phyloP scores from a whole-genome alignment of 2,797 vertebrate species.

The Brachyrhaphis roseni region DNA sequence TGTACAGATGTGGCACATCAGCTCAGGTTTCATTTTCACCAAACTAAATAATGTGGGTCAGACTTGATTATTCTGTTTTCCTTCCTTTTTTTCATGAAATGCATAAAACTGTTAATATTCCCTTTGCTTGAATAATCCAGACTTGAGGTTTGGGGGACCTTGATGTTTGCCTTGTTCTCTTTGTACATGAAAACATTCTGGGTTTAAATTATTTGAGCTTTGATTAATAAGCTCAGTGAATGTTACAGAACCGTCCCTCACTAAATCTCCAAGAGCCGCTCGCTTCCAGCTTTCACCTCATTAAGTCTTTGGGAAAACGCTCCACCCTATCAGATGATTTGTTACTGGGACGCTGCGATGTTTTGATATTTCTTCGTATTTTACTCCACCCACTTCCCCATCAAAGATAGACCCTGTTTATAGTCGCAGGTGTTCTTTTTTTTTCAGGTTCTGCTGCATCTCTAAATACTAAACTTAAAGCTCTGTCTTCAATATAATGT shows the following conservation, averaged over 20 bases:
- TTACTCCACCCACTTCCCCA: constrained; percentile 18
- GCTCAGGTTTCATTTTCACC: constrained; percentile 37
- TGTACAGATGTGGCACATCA: constrained; percentile 14
- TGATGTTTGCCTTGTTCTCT: constrained; percentile 58
- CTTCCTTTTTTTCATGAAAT: constrained; percentile 15
- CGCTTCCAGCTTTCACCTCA: constrained; percentile 43
- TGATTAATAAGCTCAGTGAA: constrained; percentile 65
- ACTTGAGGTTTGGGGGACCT: constrained; percentile 49
- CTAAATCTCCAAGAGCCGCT: constrained; percentile 34
- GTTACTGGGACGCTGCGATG: constrained; percentile 39
- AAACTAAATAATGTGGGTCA: constrained; percentile 25
- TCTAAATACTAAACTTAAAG: constrained; percentile 37
- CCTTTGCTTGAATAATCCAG: constrained; percentile 53
- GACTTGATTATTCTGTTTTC: constrained; percentile 16
- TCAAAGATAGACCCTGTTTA: constrained; percentile 25
- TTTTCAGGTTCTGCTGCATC: constrained; percentile 57
- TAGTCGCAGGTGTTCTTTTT: constrained; percentile 54
- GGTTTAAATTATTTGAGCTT: constrained; percentile 47
- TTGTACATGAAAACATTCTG: constrained; percentile 46
- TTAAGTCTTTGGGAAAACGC: constrained; percentile 40
- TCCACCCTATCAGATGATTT: constrained; percentile 48
- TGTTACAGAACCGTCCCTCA: constrained; percentile 65
- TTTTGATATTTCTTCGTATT: constrained; percentile 8
- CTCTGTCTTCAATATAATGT: constrained; percentile 60
- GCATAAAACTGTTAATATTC: constrained; percentile 52